phyloP scores from a whole-genome alignment of 2,113 vertebrate species.

The Setophaga petechia region DNA sequence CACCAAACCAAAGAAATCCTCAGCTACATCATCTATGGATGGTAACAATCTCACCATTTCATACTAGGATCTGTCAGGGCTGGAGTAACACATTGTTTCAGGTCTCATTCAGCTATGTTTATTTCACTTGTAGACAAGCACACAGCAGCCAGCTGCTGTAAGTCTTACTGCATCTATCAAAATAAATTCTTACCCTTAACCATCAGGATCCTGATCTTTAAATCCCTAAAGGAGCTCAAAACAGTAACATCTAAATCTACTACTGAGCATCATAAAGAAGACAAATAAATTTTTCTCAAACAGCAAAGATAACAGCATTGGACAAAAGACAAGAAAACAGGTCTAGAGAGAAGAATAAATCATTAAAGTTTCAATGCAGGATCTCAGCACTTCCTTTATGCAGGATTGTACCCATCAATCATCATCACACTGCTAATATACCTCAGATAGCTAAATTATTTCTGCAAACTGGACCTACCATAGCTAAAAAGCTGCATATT shows the following conservation, averaged over 20 bases:
- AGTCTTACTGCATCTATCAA: neutral
- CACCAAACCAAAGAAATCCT: neutral
- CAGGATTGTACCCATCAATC: neutral
- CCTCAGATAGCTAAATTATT: neutral
- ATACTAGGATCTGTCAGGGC: neutral
- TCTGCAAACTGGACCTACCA: neutral
- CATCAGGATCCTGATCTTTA: neutral
- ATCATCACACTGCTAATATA: neutral
- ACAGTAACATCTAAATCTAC: neutral
- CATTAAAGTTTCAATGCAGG: neutral
- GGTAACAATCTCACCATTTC: neutral
- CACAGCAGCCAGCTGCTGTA: fast-evolving
- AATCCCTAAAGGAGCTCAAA: neutral
- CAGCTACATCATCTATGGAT: neutral
- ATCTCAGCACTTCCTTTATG: neutral
- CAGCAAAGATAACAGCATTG: neutral
- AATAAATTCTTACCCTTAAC: neutral
- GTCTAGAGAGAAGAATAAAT: neutral
- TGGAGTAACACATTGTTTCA: neutral
- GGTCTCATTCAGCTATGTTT: neutral
- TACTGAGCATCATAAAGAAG: neutral
- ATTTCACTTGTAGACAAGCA: neutral
- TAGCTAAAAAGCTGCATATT: neutral
- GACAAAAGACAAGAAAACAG: neutral
- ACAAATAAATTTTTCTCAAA: neutral